Evolutionary conservation across 2,113 vertebrate species (phyloP).

Genomic region (Megaceryle torquata): DNA sequence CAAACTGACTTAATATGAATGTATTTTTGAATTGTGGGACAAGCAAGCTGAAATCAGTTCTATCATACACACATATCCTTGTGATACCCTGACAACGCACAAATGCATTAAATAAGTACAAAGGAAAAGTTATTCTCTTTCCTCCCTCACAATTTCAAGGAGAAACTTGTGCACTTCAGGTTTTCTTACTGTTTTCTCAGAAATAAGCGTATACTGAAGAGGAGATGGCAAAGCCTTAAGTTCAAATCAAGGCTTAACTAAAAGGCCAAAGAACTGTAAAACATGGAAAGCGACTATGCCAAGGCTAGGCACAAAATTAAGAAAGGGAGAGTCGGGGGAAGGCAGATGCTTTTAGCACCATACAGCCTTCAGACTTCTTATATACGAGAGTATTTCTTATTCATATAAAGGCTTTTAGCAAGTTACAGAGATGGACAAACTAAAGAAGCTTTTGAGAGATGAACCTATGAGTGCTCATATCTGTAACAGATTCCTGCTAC

Average conservation of each 20-base stretch:
- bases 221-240: background rate
- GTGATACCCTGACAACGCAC: background rate
- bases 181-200: background rate
- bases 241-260: background rate
- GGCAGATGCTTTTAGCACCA: slow-evolving; percentile 18
- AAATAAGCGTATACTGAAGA: background rate
- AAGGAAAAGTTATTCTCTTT: background rate
- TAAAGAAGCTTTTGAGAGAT: background rate
- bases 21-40: background rate
- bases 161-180: background rate
- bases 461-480: background rate
- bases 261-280: background rate
- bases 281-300: accelerated
- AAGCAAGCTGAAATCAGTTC: background rate
- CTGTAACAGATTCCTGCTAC: background rate
- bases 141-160: background rate
- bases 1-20: background rate
- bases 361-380: background rate
- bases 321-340: background rate
- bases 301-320: background rate
- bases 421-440: background rate
- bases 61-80: background rate
- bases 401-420: slow-evolving; percentile 18
- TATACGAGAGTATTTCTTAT: background rate
- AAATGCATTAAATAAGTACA: background rate